Base-by-base conservation (phyloP, 2,113 vertebrate species). In the Bombycilla garrulus region DNA sequence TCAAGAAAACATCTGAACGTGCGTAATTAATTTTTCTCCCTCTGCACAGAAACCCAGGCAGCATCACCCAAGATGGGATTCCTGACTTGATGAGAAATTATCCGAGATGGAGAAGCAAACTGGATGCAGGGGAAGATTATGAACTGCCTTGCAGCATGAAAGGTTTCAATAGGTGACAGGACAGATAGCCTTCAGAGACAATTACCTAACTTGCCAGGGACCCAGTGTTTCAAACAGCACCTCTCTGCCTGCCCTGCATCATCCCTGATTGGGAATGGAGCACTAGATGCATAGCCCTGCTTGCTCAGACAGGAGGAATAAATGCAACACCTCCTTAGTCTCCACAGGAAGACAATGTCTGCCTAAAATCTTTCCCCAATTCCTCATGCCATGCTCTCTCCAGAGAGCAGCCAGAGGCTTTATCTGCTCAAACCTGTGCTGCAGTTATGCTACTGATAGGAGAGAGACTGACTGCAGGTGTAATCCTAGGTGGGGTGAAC, bases 61-160 rank as follows among this genome's bases (percentile, higher is more conserved):
- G 50, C 0, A 1, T 74, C 64, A 64, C 54, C 31, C 0, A 0
- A 70, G 50, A 70, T 36, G 33, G 11, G 29, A 77, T 35, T 83
- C 60, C 36, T 70, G 31, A 83, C 62, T 64, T 53, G 25, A 65
- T n/a, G 18, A 73, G 35, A 86, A 92, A 44, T 25, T 15, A 76
- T 48, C 58, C 3, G 3, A 77, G 33, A 73, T 0, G 69, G 22
- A 83, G 45, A 61, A 21, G 33, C 33, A 85, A 81, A 81, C 2
- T 29, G 26, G 24, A 76, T 28, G 20, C 3, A 3, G 26, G 2
- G 14, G 15, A 87, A 66, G 33, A 51, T 62, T 53, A 78, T 14
- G 35, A 92, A 25, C 11, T 51, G 35, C 31, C 33, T 72, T 81
- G 48, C 88, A 64, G 64, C 15, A 72, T 18, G 26, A 35, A 71